A percentile compares a stretch with the other conserved stretches of the same genome.
Evolutionary conservation across 35 echinoderm and acorn worm genomes (phyloP).

Genomic region (Lytechinus pictus): DNA sequence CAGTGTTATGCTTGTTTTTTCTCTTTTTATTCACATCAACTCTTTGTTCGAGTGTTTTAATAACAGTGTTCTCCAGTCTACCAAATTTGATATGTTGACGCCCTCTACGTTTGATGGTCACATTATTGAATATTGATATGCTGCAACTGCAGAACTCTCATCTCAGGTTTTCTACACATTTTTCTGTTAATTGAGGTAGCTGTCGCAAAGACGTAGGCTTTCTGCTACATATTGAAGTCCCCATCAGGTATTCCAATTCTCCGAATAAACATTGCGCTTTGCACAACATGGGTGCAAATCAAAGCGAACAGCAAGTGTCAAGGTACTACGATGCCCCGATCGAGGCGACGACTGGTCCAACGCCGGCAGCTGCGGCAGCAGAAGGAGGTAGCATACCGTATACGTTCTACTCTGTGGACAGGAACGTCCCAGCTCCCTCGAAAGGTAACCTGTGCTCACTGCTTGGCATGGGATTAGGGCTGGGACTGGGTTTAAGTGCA

Average conservation of each 20-base stretch:
- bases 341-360: not conserved
- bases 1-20: no score
- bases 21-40: no score
- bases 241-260: no score
- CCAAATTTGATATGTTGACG: no score
- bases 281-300: constrained; percentile 11
- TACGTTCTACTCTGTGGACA: constrained; percentile 40
- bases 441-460: not conserved
- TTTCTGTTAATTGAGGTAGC: not conserved
- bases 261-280: not conserved
- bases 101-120: no score
- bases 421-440: not conserved
- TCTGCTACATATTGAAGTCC: not conserved
- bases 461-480: no score
- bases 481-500: no score
- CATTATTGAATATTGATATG: no score
- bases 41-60: no score
- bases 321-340: constrained; percentile 20
- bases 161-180: not conserved
- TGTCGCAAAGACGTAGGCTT: not conserved
- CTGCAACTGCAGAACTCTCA: no score
- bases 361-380: not conserved
- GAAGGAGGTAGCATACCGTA: constrained; percentile 44
- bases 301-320: constrained; percentile 32
- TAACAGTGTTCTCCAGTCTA: no score